phyloP scores from a whole-genome alignment of 2,888 invertebrate genomes.

The Brachyopa scutellaris region DNA sequence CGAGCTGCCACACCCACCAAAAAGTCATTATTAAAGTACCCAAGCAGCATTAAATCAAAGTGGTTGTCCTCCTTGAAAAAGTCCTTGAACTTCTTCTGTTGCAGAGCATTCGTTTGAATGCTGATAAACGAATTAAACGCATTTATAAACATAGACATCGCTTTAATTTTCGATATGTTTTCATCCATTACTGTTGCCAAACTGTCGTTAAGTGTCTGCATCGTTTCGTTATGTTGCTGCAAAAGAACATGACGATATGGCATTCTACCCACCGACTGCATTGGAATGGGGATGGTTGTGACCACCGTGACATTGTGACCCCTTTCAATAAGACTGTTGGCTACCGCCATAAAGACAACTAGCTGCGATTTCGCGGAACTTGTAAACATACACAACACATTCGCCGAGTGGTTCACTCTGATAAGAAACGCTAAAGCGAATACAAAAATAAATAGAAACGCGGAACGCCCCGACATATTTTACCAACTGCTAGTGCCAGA shows the following conservation, averaged over 20 bases:
- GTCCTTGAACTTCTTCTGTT: neutral
- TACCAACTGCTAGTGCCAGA: no score
- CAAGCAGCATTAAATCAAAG: slow-evolving; percentile 55
- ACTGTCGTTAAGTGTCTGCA: neutral
- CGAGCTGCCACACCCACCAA: slow-evolving; percentile 64
- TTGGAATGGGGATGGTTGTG: slow-evolving; percentile 57
- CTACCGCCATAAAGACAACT: slow-evolving; percentile 73
- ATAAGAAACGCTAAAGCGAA: neutral
- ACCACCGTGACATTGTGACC: slow-evolving; percentile 76
- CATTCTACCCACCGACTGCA: neutral
- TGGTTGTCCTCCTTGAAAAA: slow-evolving; percentile 47
- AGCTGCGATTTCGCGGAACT: slow-evolving; percentile 74
- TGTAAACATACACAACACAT: slow-evolving; percentile 74
- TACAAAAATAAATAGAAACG: neutral
- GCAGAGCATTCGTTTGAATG: slow-evolving; percentile 19
- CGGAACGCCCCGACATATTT: no score
- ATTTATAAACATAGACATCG: neutral
- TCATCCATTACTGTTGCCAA: neutral
- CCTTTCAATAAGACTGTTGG: slow-evolving; percentile 73
- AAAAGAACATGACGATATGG: slow-evolving; percentile 31
- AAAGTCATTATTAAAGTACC: slow-evolving; percentile 55
- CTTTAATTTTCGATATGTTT: neutral
- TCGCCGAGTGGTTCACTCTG: slow-evolving; percentile 26
- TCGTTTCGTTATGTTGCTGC: neutral
- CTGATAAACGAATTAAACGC: slow-evolving; percentile 1